phyloP scores from a whole-genome alignment of 1,140 invertebrate genomes.

The Trichomalopsis sarcophagae region DNA sequence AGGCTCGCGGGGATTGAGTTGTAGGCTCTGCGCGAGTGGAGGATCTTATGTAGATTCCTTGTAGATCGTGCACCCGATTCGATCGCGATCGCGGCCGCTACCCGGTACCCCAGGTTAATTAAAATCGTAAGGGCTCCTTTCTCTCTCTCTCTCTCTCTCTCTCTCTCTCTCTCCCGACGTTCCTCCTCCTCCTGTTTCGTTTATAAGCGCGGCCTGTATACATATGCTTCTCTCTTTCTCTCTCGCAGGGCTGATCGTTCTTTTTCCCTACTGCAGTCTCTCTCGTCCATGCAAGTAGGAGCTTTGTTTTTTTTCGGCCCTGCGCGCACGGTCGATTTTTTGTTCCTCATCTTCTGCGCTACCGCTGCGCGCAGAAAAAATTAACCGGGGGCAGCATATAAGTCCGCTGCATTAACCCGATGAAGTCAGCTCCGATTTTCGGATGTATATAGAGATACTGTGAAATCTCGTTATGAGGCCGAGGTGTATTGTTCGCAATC shows the following conservation, averaged over 20 bases:
- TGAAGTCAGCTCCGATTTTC: slow-evolving; percentile 29
- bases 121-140: slow-evolving; percentile 72
- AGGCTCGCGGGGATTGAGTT: slow-evolving; percentile 72
- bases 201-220: slow-evolving; percentile 21
- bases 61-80: slow-evolving; percentile 77
- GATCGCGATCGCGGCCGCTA: slow-evolving; percentile 71
- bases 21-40: slow-evolving; percentile 72
- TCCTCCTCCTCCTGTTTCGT: slow-evolving; percentile 49
- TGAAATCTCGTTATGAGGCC: slow-evolving; percentile 18
- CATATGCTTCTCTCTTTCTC: slow-evolving; percentile 32
- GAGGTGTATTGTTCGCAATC: background rate
- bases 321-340: background rate
- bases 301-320: slow-evolving; percentile 31
- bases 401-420: slow-evolving; percentile 12
- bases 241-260: background rate
- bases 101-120: slow-evolving; percentile 73
- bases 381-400: background rate
- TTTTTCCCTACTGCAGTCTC: background rate
- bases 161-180: slow-evolving; percentile 49
- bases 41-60: slow-evolving; percentile 77
- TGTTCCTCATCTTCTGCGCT: slow-evolving; percentile 34
- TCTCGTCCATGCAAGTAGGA: background rate
- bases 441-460: background rate
- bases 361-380: slow-evolving; percentile 21
- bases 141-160: slow-evolving; percentile 47